Evolutionary conservation across 64 coral and sea anemone species (phyloP), one percentile per base, ranked within the genome.

Genomic region (Exaiptasia diaphana): DNA sequence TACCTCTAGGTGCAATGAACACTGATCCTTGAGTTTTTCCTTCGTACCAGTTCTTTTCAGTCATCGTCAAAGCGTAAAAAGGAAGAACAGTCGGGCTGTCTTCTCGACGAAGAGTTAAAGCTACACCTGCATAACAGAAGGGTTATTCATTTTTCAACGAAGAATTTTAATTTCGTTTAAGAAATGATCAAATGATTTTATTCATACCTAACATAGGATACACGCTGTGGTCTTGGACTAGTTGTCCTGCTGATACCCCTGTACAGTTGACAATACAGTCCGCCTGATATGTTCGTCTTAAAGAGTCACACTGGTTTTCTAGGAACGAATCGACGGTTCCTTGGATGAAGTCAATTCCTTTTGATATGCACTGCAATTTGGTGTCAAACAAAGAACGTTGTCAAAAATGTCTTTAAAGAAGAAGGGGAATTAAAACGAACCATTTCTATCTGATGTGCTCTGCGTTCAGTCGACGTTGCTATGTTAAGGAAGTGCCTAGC

Each of bases 231-330:
- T 73, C 69, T 45, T 42, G 25, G n/a, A 40, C 69, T 28, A 73
- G 39, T 73, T 73, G 36, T 25, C 44, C 10, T 24, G 69, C 69
- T 3, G 32, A 17, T 22, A 73, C n/a, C 20, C 69, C 69, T 1
- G 41, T 48, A 32, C 69, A 73, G 22, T 73, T 73, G 13, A 73
- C 44, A 22, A 73, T 49, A 14, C 38, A n/a, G 44, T 73, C 69
- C 29, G 39, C 41, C 15, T 27, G 5, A 23, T 73, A 48, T 37
- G 32, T 29, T 1, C 15, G 40, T 40, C 39, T 73, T 40, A 73
- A 23, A 0, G 40, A 73, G 39, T 73, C 61, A 36, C 61, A 65
- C 13, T 65, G 61, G 32, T 28, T 38, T 35, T 17, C 38, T 15
- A 65, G 38, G 4, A 35, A 35, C 22, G 30, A 28, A 65, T 65